phyloP scores from a whole-genome alignment of 53 echinoderm and acorn worm genomes.

The Apostichopus leukothele region DNA sequence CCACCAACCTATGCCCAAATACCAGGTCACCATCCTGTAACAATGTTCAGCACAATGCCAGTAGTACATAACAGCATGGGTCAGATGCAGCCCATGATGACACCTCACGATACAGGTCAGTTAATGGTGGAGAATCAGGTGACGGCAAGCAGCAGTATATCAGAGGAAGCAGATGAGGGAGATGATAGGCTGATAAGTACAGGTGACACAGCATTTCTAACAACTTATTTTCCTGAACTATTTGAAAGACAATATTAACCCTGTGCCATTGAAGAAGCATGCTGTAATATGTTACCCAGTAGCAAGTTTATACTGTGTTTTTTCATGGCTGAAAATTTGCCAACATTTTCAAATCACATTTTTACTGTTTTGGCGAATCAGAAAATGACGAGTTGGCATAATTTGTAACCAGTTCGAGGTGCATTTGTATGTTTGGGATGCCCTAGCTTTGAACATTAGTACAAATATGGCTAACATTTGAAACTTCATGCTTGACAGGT shows the following conservation, averaged over 20 bases:
- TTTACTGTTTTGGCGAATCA: no score
- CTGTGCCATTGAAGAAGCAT: no score
- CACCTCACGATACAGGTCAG: conserved; percentile 5
- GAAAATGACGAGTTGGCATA: no score
- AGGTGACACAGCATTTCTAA: conserved; percentile 35
- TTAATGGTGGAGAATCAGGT: conserved; percentile 30
- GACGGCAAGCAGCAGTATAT: conserved; percentile 28
- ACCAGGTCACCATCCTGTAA: not conserved
- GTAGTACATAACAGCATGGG: conserved; percentile 23
- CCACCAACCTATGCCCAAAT: conserved; percentile 34
- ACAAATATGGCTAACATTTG: no score
- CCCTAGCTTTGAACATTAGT: no score
- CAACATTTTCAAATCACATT: no score
- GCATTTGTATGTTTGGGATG: no score
- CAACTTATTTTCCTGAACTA: conserved; percentile 2
- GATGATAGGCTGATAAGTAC: conserved; percentile 20
- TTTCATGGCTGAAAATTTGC: no score
- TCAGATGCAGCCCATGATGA: conserved; percentile 19
- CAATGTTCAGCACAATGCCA: conserved; percentile 19
- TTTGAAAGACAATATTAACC: not conserved
- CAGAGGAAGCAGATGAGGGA: conserved; percentile 23
- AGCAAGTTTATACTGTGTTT: no score
- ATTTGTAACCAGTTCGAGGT: no score
- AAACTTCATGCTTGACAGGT: no score
- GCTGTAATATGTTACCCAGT: no score